Percentiles rank a stretch among this genome's conserved stretches.
Evolutionary conservation across 2,888 invertebrate genomes (phyloP).

Genomic region (Pediacus dermestoides): DNA sequence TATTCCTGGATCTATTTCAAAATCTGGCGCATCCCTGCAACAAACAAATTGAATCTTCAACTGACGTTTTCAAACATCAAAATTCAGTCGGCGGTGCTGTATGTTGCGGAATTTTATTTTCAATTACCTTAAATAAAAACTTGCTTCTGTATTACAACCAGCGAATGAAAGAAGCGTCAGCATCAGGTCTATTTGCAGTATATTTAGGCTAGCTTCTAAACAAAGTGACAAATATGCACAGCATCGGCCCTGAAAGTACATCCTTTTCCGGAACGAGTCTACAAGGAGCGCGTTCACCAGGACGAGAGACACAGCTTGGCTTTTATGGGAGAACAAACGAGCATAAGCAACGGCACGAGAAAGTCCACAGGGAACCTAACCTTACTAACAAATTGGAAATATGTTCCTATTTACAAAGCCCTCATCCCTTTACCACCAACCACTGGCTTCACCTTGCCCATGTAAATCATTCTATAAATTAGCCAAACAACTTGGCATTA

Average conservation of each 20-base stretch:
- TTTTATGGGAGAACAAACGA: conserved; percentile 25
- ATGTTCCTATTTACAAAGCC: conserved; percentile 27
- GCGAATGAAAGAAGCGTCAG: conserved; percentile 14
- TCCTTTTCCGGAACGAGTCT: conserved; percentile 23
- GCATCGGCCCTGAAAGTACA: conserved; percentile 15
- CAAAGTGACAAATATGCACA: conserved; percentile 26
- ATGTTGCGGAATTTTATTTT: conserved; percentile 21
- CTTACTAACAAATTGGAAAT: conserved; percentile 30
- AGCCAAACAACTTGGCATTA: conserved; percentile 9
- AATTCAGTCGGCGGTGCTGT: conserved; percentile 8
- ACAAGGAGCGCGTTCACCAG: conserved; percentile 18
- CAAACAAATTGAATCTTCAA: no score
- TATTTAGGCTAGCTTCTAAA: conserved; percentile 23
- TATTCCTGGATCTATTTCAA: no score
- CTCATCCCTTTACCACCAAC: conserved; percentile 17
- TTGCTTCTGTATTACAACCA: no score
- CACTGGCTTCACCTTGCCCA: conserved; percentile 2
- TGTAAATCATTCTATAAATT: conserved; percentile 19
- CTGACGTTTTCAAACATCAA: no score
- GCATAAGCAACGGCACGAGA: conserved; percentile 14
- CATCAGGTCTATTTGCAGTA: conserved; percentile 23
- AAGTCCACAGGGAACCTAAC: conserved; percentile 25
- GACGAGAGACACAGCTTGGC: conserved; percentile 22
- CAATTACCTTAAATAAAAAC: no score
- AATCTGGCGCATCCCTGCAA: no score